Evolutionary conservation across 1,140 invertebrate genomes (phyloP).

Genomic region (Cotesia typhae): DNA sequence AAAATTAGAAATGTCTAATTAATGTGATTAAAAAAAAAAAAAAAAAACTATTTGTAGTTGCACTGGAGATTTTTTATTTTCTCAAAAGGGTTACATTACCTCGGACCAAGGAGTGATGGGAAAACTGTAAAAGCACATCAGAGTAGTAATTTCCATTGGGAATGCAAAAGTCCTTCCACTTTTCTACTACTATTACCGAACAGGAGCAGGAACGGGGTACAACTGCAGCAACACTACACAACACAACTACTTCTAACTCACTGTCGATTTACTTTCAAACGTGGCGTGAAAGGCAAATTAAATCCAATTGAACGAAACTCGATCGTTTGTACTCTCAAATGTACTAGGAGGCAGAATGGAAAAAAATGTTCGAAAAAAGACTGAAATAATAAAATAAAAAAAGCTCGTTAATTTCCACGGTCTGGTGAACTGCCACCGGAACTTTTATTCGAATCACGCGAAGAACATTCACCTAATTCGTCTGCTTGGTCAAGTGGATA

Average conservation of each 20-base stretch:
- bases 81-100: no score
- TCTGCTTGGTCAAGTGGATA: neutral
- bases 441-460: conserved; percentile 31
- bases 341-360: conserved; percentile 14
- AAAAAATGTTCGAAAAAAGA: no score
- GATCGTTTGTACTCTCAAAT: conserved; percentile 35
- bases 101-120: neutral
- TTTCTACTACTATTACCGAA: no score
- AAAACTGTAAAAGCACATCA: neutral
- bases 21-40: no score
- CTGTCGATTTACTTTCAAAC: conserved; percentile 38
- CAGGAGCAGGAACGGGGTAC: neutral
- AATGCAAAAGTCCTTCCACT: conserved; percentile 17
- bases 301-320: conserved; percentile 41
- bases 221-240: no score
- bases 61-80: no score
- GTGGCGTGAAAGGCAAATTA: conserved; percentile 38
- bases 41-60: no score
- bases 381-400: neutral
- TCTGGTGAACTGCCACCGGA: conserved; percentile 4
- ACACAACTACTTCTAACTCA: conserved; percentile 14
- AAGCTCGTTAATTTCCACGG: conserved; percentile 27
- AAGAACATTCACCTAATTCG: conserved; percentile 17
- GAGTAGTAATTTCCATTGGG: conserved; percentile 30
- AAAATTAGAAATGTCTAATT: no score